Conservation (phyloP, 2,797 vertebrate genomes). For the Pseudocheirus occidentalis region DNA sequence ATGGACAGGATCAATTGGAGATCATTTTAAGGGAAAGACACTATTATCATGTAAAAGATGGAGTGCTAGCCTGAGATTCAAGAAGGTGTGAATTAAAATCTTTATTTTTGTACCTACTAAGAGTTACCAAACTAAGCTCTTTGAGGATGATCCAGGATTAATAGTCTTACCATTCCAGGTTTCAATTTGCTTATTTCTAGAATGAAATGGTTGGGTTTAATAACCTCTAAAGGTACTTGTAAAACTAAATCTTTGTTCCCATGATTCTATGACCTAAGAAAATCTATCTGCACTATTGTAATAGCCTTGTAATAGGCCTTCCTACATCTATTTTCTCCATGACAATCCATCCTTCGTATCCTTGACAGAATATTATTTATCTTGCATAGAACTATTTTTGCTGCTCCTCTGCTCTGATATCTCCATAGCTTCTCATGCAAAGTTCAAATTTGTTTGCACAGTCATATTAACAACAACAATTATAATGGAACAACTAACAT, state of each 20-base stretch:
- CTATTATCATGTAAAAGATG: neutral
- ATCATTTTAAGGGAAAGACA: neutral
- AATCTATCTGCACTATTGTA: neutral
- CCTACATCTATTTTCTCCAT: neutral
- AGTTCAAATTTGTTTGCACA: neutral
- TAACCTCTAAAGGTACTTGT: neutral
- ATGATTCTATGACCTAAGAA: neutral
- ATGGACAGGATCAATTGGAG: neutral
- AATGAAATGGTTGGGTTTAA: neutral
- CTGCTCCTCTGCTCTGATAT: neutral
- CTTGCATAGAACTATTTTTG: neutral
- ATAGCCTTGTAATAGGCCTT: neutral
- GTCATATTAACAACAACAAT: neutral
- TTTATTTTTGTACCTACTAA: neutral
- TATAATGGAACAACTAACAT: neutral
- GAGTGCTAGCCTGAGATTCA: neutral
- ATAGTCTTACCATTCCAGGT: neutral
- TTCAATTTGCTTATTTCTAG: neutral
- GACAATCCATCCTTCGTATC: neutral
- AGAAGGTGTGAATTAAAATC: neutral
- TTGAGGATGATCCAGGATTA: neutral
- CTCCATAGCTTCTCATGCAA: neutral
- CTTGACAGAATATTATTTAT: neutral
- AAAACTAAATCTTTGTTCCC: neutral
- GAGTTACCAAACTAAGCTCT: neutral